phyloP scores from a whole-genome alignment of 2,888 invertebrate species.

The Auanema sp. region DNA sequence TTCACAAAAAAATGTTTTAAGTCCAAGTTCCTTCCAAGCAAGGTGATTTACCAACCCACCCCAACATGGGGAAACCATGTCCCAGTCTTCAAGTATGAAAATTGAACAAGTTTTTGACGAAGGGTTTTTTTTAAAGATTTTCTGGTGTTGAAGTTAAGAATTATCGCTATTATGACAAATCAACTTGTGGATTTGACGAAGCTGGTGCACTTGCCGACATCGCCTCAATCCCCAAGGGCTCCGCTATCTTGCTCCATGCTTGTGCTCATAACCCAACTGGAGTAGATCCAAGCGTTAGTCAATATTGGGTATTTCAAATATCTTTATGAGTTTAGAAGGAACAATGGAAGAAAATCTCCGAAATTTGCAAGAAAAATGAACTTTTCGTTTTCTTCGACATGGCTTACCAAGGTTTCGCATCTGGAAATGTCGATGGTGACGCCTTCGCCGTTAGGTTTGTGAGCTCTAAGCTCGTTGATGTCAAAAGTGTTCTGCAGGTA shows the following conservation, averaged over 20 bases:
- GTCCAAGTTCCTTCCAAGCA: conserved; percentile 73
- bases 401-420: conserved; percentile 79
- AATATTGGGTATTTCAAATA: not conserved
- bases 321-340: conserved; percentile 69
- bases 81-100: conserved; percentile 80
- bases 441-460: conserved; percentile 83
- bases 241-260: conserved; percentile 88
- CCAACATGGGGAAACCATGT: conserved; percentile 99
- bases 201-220: conserved; percentile 77
- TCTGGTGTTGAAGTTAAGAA: conserved; percentile 81
- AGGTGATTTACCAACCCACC: conserved; percentile 81
- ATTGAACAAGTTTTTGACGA: not conserved
- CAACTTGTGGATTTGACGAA: conserved; percentile 90
- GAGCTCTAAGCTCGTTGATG: not conserved
- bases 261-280: conserved; percentile 99
- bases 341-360: conserved; percentile 87
- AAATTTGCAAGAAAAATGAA: conserved; percentile 73
- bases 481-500: conserved; percentile 28
- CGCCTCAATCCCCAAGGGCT: conserved; percentile 65
- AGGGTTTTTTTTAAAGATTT: conserved; percentile 67
- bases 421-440: conserved; percentile 88
- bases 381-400: conserved; percentile 63
- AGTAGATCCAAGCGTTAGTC: conserved; percentile 44
- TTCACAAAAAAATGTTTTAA: conserved; percentile 26
- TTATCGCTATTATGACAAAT: conserved; percentile 90